Evolutionary conservation across 2,888 invertebrate genomes (phyloP), one percentile per base, ranked within the genome.

Genomic region (Brachyopa scutellaris): DNA sequence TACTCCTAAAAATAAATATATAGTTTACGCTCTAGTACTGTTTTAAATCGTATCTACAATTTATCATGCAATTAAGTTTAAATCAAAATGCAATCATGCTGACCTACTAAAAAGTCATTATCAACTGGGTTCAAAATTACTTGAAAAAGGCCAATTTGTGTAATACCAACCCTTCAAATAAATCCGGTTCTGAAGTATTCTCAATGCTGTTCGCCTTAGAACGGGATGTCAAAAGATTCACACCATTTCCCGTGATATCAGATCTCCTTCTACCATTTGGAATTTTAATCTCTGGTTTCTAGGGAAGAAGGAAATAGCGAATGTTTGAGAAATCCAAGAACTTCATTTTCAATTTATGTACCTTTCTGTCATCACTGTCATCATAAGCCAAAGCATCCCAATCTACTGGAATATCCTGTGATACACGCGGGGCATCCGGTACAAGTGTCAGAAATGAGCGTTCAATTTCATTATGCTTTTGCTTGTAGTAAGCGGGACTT

Each of bases 361-460:
- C 89, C 86, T 88, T 88, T 61, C 38, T 74, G 6, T 78, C 66
- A 2, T 80, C 84, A 57, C 53, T 62, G 6, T 89, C 89, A 67
- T 96, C 95, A 93, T 86, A 86, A 7, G 61, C 47, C 69, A 90
- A 85, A 5, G 89, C 88, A 77, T 88, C 88, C 90, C 90, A 90
- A 78, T 90, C 90, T 33, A 95, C 94, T 85, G 94, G 94, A 26
- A 93, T 92, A 84, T 93, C 93, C 33, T 94, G 94, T 2, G 95
- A 93, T 8, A 95, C 94, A 87, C 97, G 92, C 1, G 97, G 97
- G 21, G 96, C 96, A 59, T 96, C 96, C 4, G 97, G 97, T 84
- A 96, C 89, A 40, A 93, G 92, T 79, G 93, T 92, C 23, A 97
- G 91, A 49, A 93, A 91, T 73, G 93, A 93, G 85, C 94, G 92